Evolutionary conservation across 2,797 vertebrate genomes (phyloP).

Genomic region (Sphenodon punctatus): DNA sequence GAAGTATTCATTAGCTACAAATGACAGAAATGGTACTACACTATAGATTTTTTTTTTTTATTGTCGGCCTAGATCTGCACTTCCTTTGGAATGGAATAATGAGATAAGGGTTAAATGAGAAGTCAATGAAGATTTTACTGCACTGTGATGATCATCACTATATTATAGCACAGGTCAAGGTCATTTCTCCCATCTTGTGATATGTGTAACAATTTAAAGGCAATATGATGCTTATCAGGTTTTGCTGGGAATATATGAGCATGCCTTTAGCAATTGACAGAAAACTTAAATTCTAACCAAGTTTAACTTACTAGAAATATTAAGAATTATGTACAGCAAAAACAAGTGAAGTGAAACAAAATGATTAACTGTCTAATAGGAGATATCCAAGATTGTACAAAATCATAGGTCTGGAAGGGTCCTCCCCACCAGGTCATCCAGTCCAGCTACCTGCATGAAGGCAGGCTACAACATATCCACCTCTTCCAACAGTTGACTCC

Average conservation of each 20-base stretch:
- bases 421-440: too few species aligned
- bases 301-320: neutral
- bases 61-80: slow-evolving; percentile 58
- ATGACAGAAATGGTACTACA: slow-evolving; percentile 66
- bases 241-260: neutral
- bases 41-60: slow-evolving; percentile 66
- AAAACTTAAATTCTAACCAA: neutral
- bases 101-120: slow-evolving; percentile 60
- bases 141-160: neutral
- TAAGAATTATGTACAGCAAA: too few species aligned
- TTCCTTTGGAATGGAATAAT: slow-evolving; percentile 61
- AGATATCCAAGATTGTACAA: too few species aligned
- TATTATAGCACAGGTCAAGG: neutral
- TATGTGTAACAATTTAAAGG: neutral
- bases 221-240: neutral
- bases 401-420: too few species aligned
- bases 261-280: neutral
- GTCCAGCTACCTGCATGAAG: too few species aligned
- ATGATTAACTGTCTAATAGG: too few species aligned
- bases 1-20: slow-evolving; percentile 72
- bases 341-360: too few species aligned
- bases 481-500: too few species aligned
- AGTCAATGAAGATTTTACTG: slow-evolving; percentile 50
- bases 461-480: too few species aligned
- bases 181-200: slow-evolving; percentile 31